A percentile compares a stretch with the other conserved stretches of the same genome.
These are phyloP conservation scores for Stichodactyla mertensii DNA, from an alignment of 64 coral and sea anemone genomes.

Conservation along the genomic window DNA sequence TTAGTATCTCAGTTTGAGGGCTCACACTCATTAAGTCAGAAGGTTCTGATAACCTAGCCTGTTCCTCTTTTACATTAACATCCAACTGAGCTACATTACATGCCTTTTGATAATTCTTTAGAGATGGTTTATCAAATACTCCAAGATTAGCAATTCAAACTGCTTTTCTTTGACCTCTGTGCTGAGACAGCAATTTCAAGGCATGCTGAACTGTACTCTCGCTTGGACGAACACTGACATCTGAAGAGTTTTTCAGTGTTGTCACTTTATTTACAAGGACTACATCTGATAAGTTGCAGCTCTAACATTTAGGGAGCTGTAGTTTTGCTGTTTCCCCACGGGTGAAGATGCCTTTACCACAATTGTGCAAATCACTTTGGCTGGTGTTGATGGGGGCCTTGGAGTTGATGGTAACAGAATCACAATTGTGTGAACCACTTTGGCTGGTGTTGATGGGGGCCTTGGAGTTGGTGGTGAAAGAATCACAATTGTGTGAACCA, in stretches of 20 bases:
- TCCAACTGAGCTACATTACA: not conserved
- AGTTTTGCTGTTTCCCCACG: not conserved
- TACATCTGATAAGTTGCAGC: not conserved
- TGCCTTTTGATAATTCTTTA: not conserved
- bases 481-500: not conserved
- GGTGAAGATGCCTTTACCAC: not conserved
- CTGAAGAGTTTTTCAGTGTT: not conserved
- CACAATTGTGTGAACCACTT: too few species aligned
- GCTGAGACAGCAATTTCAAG: constrained; percentile 1
- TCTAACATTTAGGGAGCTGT: not conserved
- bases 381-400: not conserved
- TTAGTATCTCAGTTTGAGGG: too few species aligned
- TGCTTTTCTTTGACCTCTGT: not conserved
- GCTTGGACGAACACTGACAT: not conserved
- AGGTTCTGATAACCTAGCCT: not conserved
- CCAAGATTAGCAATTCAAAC: not conserved
- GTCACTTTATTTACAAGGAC: not conserved
- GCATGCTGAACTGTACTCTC: constrained; percentile 10
- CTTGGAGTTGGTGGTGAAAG: too few species aligned
- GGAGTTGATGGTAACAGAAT: too few species aligned
- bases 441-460: not conserved
- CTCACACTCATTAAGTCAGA: too few species aligned
- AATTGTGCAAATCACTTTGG: not conserved
- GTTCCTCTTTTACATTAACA: constrained; percentile 3
- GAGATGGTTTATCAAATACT: not conserved